Percentiles rank a stretch among this genome's conserved stretches.
phyloP scores from a whole-genome alignment of 1,140 invertebrate species.

The Drosophila neocordata region DNA sequence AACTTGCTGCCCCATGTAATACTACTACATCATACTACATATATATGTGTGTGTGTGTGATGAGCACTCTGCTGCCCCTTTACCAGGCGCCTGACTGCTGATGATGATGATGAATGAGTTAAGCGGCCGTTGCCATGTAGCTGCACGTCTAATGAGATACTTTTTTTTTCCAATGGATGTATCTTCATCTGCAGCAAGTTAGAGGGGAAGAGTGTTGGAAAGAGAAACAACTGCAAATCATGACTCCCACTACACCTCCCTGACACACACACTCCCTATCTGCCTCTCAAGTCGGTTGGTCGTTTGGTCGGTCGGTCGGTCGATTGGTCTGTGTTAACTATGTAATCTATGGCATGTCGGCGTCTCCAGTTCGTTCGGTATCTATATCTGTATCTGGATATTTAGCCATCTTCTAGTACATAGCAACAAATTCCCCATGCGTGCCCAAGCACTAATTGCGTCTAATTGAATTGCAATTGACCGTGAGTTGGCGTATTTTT shows the following conservation, averaged over 20 bases:
- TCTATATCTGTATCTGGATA: conserved; percentile 37
- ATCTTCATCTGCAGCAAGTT: conserved; percentile 47
- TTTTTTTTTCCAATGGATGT: conserved; percentile 56
- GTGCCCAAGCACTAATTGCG: conserved; percentile 73
- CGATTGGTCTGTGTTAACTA: conserved; percentile 49
- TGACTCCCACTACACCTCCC: conserved; percentile 21
- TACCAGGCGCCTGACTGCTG: conserved; percentile 23
- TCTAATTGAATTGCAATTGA: conserved; percentile 81
- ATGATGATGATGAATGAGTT: conserved; percentile 78
- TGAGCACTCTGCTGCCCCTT: conserved; percentile 8
- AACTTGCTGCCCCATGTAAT: conserved; percentile 16
- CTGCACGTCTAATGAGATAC: conserved; percentile 75
- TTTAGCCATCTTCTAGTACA: conserved; percentile 25
- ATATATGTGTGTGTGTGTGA: conserved; percentile 10
- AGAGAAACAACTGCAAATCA: conserved; percentile 51
- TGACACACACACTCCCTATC: too few relatives aligned
- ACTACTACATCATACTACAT: too few relatives aligned
- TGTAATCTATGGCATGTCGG: conserved; percentile 75
- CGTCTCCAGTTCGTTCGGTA: conserved; percentile 21
- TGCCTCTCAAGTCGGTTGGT: background rate
- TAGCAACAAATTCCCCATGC: conserved; percentile 57
- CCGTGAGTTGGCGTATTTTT: conserved; percentile 79
- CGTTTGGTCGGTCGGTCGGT: conserved; percentile 14
- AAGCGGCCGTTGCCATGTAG: conserved; percentile 74
- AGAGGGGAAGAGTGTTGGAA: conserved; percentile 14